Evolutionary conservation across 2,113 vertebrate genomes (phyloP), one percentile per base, ranked within the genome.

Genomic region (Bufo bufo): DNA sequence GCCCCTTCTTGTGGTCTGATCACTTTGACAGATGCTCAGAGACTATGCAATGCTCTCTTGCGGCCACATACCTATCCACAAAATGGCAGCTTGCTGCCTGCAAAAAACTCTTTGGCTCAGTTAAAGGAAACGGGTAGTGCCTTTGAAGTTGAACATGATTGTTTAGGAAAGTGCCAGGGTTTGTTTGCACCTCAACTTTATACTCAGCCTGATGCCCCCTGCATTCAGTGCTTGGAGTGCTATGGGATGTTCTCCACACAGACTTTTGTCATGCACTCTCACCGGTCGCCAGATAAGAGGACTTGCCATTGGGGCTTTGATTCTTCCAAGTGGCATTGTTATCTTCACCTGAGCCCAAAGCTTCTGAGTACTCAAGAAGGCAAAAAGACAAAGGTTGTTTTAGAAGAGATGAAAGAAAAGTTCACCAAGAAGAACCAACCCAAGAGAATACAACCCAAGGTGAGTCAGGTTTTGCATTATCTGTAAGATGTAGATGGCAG

Each of bases 271-370:
- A 98, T 99, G 97, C 98, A 99, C 92, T 99, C 98, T 0, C 98
- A 99, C 92, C 96, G 97, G 85, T 97, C 96, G 49, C 97, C 98
- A 0, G 98, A 99, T 95, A 99, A 99, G 95, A 97, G 98, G 93
- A 99, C 98, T 93, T 99, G 98, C 93, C 98, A 99, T 92, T 99
- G 98, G 98, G 98, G 98, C 43, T 99, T 99, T 90, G 98, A 99
- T 87, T 99, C 98, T 0, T 96, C 98, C 93, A 98, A 99, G 93
- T 99, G 98, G 98, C 97, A 97, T 90, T 99, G 97, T 94, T 99
- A 99, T 93, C 95, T 99, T 92, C 98, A 98, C 79, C 96, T 99
- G 33, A 97, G 96, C 93, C 95, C 96, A 92, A 98, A 97, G 93
- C 97, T 99, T 92, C 90, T 96, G 83, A 97, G 96, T 63, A 97